A percentile compares a stretch with the other conserved stretches of the same genome.
Conservation (phyloP, 2,113 vertebrate genomes). For the Rhipidura dahli region DNA sequence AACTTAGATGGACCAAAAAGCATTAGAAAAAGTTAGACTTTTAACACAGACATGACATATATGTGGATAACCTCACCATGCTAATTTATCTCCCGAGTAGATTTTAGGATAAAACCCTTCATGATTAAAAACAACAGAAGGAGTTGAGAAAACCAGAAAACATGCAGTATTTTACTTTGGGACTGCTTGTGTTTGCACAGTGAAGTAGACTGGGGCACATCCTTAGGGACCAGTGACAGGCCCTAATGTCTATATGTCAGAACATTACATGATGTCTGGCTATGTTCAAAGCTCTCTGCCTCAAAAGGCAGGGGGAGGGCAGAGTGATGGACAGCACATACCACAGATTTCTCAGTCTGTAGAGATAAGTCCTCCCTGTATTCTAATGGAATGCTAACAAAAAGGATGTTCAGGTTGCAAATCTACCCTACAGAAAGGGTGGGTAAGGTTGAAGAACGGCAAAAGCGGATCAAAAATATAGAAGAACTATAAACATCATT, state of each 20-base stretch:
- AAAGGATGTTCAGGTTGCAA: too few relatives aligned
- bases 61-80: neutral
- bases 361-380: neutral
- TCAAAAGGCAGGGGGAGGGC: neutral
- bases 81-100: neutral
- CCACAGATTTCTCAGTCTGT: neutral
- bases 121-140: neutral
- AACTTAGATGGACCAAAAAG: neutral
- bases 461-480: too few relatives aligned
- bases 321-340: neutral
- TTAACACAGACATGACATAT: rapidly evolving
- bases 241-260: neutral
- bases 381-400: too few relatives aligned
- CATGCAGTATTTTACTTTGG: neutral
- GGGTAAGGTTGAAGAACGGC: too few relatives aligned
- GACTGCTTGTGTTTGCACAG: neutral
- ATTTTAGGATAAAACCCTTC: neutral
- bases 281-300: neutral
- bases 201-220: neutral
- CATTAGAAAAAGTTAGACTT: neutral
- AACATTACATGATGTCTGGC: neutral
- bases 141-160: neutral
- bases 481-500: too few relatives aligned
- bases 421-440: too few relatives aligned
- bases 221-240: too few relatives aligned